phyloP scores from a whole-genome alignment of 2,797 vertebrate species.

The Oryzias dopingdopingensis region DNA sequence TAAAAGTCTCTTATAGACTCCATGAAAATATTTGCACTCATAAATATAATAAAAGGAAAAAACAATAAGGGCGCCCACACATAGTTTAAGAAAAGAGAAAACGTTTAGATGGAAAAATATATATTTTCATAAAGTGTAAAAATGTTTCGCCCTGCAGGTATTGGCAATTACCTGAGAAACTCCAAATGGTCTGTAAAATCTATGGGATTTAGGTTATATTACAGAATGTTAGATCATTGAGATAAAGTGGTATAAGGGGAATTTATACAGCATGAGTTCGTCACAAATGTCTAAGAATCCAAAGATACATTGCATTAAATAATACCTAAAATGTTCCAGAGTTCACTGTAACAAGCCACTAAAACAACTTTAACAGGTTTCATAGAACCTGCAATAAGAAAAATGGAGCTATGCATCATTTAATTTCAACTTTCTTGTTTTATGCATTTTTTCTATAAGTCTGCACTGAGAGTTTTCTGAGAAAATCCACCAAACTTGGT shows the following conservation, averaged over 20 bases:
- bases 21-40: too few species aligned
- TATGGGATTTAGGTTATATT: too few species aligned
- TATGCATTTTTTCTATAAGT: not conserved
- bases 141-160: conserved; percentile 20
- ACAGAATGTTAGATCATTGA: not conserved
- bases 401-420: conserved; percentile 17
- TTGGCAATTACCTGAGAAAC: too few species aligned
- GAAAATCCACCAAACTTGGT: too few species aligned
- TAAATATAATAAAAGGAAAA: not conserved
- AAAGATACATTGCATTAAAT: conserved; percentile 34
- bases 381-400: not conserved
- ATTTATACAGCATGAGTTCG: conserved; percentile 18
- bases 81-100: not conserved
- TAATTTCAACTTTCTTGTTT: conserved; percentile 7
- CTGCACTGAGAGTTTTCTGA: too few species aligned
- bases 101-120: not conserved
- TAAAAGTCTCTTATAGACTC: not conserved
- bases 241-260: conserved; percentile 37
- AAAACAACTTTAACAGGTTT: too few species aligned
- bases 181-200: too few species aligned
- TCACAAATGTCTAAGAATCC: conserved; percentile 9
- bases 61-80: not conserved
- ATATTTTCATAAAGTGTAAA: conserved; percentile 3
- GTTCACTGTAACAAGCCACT: too few species aligned
- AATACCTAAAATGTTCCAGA: not conserved